Conservation (phyloP, 2,113 vertebrate genomes). For the Nothoprocta pentlandii region DNA sequence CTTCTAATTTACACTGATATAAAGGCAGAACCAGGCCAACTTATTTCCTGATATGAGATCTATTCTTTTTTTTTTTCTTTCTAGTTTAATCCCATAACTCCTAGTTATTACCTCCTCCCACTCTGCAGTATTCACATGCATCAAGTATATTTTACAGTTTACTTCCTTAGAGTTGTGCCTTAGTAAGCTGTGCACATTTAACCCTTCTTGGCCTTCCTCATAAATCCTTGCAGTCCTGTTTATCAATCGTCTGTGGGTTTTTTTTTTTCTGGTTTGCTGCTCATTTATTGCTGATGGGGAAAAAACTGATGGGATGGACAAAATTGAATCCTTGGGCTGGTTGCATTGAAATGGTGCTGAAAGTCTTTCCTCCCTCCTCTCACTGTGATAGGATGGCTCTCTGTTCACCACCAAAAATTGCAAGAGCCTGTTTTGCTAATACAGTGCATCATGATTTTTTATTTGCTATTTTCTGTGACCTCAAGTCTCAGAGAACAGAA, state of each 20-base stretch:
- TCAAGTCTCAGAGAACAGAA: not conserved
- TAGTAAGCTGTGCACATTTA: not conserved
- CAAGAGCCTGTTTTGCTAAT: not conserved
- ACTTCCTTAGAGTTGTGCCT: not conserved
- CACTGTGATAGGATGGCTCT: not conserved
- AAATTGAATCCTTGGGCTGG: not conserved
- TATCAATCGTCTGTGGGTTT: not conserved
- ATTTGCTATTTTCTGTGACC: conserved; percentile 29
- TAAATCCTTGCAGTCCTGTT: not conserved
- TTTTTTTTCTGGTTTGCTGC: not conserved
- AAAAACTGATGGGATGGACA: not conserved
- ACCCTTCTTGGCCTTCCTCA: not conserved
- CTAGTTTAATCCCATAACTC: conserved; percentile 7
- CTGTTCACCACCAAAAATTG: not conserved
- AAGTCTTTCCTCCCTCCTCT: not conserved
- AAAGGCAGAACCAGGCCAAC: not conserved
- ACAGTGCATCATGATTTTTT: not conserved
- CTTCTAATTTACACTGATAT: not conserved
- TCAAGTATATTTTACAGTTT: conserved; percentile 1
- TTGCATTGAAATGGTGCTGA: not conserved
- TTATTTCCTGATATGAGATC: not conserved
- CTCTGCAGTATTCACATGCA: not conserved
- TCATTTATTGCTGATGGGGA: not conserved
- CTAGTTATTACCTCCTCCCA: not conserved
- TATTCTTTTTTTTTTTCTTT: not conserved